Evolutionary conservation across 2,113 vertebrate species (phyloP).

Genomic region (Ceyx melanurus): DNA sequence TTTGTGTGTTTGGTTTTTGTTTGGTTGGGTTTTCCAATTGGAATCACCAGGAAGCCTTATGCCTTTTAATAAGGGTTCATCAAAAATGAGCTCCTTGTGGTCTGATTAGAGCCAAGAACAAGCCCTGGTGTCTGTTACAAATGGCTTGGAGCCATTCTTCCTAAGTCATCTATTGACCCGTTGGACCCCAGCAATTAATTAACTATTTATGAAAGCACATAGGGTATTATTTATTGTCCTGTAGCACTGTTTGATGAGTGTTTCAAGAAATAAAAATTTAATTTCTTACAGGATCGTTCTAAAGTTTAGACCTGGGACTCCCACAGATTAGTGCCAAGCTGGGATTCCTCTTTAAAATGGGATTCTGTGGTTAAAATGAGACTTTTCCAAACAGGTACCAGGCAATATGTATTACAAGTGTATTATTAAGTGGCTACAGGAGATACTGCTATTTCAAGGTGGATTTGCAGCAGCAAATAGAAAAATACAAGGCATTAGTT

Average conservation of each 20-base stretch:
- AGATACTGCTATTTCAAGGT: neutral
- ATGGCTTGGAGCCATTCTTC: constrained; percentile 1
- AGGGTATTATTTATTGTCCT: neutral
- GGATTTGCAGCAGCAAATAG: neutral
- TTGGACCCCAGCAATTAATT: neutral
- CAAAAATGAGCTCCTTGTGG: neutral
- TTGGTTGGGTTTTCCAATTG: neutral
- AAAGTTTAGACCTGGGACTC: neutral
- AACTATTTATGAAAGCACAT: neutral
- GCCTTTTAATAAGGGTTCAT: neutral
- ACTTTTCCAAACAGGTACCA: neutral
- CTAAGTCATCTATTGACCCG: neutral
- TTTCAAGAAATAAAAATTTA: neutral
- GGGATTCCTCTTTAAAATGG: neutral
- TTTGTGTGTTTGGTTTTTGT: neutral
- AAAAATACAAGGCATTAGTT: neutral
- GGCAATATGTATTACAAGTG: neutral
- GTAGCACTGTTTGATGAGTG: neutral
- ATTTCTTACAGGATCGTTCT: neutral
- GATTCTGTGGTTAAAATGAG: neutral
- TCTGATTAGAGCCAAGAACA: neutral
- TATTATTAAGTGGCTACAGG: neutral
- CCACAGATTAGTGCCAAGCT: neutral
- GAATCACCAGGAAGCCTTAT: neutral
- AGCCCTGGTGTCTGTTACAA: neutral